These are phyloP conservation scores for Cervus canadensis DNA, from an alignment of 2,113 vertebrate species.

Conservation along the genomic window DNA sequence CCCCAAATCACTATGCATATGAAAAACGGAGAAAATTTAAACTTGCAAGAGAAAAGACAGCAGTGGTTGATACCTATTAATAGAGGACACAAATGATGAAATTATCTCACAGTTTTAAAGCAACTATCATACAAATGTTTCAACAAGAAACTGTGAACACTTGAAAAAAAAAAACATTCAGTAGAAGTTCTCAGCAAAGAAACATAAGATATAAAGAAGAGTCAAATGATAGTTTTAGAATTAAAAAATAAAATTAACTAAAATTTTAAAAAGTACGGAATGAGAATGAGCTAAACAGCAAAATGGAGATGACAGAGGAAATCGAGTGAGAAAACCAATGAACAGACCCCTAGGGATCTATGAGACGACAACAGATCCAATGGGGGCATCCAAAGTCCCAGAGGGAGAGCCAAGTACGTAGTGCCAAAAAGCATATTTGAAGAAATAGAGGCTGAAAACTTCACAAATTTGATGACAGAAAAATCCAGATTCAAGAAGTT, in stretches of 20 bases:
- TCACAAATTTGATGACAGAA: not conserved
- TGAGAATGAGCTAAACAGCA: not conserved
- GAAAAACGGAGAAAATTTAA: not conserved
- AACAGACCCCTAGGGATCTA: not conserved
- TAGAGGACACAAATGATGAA: not conserved
- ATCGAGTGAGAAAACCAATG: not conserved
- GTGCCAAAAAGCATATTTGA: not conserved
- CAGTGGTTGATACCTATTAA: not conserved
- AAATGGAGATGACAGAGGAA: not conserved
- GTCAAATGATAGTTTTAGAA: not conserved
- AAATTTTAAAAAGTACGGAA: not conserved
- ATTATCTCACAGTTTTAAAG: conserved; percentile 12
- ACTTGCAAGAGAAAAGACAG: not conserved
- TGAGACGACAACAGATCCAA: not conserved
- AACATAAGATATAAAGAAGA: not conserved
- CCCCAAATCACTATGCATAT: not conserved
- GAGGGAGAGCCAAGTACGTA: not conserved
- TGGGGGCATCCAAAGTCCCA: not conserved
- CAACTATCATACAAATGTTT: not conserved
- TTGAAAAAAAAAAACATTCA: not conserved
- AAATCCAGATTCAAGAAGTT: conserved; percentile 2
- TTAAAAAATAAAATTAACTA: not conserved
- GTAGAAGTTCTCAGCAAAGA: not conserved
- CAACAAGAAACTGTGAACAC: not conserved
- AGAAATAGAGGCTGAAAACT: not conserved